Percentiles rank a stretch among this genome's conserved stretches.
Evolutionary conservation across 2,888 invertebrate genomes (phyloP).

Genomic region (Lomographa bimaculata): DNA sequence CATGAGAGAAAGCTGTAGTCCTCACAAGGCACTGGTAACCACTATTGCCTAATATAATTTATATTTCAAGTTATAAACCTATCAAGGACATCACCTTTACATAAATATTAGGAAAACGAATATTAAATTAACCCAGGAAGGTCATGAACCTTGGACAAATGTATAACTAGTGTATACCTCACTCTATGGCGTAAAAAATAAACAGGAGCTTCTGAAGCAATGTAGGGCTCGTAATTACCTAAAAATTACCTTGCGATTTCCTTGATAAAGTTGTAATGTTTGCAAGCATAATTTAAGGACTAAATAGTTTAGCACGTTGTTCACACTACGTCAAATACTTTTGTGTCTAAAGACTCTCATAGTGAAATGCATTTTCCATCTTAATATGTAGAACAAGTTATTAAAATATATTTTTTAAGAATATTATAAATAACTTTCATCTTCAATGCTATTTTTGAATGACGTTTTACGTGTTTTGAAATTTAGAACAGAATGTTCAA

Average conservation of each 20-base stretch:
- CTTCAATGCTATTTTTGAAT: constrained; percentile 73
- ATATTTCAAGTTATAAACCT: constrained; percentile 1
- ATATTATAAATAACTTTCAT: constrained; percentile 80
- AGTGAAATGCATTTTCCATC: constrained; percentile 48
- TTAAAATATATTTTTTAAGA: constrained; percentile 50
- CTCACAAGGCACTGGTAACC: too few relatives aligned
- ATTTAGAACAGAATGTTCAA: too few relatives aligned
- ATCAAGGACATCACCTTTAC: constrained; percentile 7
- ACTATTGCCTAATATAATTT: too few relatives aligned
- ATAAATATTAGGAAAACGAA: constrained; percentile 44
- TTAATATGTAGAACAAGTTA: constrained; percentile 40
- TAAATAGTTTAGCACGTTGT: constrained; percentile 49
- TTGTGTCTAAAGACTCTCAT: constrained; percentile 42
- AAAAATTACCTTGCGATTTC: constrained; percentile 63
- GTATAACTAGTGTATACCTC: constrained; percentile 26
- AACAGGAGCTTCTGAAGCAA: constrained; percentile 25
- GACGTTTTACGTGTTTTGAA: constrained; percentile 41
- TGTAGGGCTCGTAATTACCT: constrained; percentile 58
- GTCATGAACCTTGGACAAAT: constrained; percentile 61
- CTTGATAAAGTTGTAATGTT: constrained; percentile 66
- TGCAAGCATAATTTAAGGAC: constrained; percentile 73
- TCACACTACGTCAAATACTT: constrained; percentile 47
- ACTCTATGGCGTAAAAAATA: constrained; percentile 20
- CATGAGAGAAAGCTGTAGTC: constrained; percentile 25
- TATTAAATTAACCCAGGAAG: constrained; percentile 52